Evolutionary conservation across 2,797 vertebrate species (phyloP).

Genomic region (Salarias fasciatus): DNA sequence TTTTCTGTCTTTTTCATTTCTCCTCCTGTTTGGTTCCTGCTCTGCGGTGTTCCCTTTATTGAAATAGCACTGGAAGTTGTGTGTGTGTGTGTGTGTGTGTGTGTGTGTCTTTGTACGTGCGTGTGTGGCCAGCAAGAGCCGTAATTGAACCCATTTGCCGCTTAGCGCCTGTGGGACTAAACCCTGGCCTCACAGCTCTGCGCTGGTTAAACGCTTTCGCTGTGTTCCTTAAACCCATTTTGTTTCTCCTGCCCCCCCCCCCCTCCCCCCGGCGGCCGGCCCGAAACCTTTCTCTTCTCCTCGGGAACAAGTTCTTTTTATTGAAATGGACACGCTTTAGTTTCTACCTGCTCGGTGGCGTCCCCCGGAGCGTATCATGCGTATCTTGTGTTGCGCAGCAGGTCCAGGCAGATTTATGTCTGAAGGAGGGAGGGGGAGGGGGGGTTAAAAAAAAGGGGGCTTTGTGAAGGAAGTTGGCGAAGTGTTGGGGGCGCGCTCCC

Average conservation of each 20-base stretch:
- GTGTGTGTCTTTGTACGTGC: constrained; percentile 52
- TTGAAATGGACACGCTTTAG: constrained; percentile 69
- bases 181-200: constrained; percentile 74
- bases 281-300: constrained; percentile 24
- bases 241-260: constrained; percentile 61
- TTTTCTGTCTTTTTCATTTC: constrained; percentile 73
- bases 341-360: constrained; percentile 61
- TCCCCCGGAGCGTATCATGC: constrained; percentile 47
- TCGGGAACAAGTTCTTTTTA: constrained; percentile 66
- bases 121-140: constrained; percentile 76
- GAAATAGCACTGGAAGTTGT: constrained; percentile 77
- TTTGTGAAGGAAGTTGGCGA: constrained; percentile 51
- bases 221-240: constrained; percentile 78
- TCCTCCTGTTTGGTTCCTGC: constrained; percentile 70
- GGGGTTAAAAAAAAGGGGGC: too few species aligned
- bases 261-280: constrained; percentile 33
- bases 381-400: constrained; percentile 61
- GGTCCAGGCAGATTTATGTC: constrained; percentile 70
- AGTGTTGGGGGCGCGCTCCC: constrained; percentile 56
- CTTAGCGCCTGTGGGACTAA: constrained; percentile 84
- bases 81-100: constrained; percentile 52
- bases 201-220: constrained; percentile 78
- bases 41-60: constrained; percentile 73
- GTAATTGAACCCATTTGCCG: constrained; percentile 88
- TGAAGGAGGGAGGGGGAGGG: background rate